Conservation (phyloP, 2,888 invertebrate species). For the Galerucella pusilla region DNA sequence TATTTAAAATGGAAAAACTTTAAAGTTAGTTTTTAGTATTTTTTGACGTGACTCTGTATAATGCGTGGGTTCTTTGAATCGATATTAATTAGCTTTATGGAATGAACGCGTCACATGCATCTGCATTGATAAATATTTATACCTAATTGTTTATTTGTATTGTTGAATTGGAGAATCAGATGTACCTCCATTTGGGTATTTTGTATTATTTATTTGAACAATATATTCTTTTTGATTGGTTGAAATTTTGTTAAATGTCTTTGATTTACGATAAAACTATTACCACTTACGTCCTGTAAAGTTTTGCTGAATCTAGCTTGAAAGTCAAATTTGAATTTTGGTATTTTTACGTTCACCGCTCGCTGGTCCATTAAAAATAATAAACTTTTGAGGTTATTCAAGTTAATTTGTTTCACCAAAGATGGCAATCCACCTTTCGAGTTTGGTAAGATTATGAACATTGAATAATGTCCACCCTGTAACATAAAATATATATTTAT, state of each 20-base stretch:
- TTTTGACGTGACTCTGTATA: neutral
- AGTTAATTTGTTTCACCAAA: conserved; percentile 70
- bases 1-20: too few species aligned
- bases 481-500: conserved; percentile 43
- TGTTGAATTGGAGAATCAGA: too few species aligned
- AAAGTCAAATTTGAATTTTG: conserved; percentile 81
- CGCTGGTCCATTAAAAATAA: conserved; percentile 71
- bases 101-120: too few species aligned
- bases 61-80: too few species aligned
- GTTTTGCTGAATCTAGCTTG: conserved; percentile 72
- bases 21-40: neutral
- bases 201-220: too few species aligned
- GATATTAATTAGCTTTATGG: too few species aligned
- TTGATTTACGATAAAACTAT: too few species aligned
- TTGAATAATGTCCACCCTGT: conserved; percentile 78
- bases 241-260: too few species aligned
- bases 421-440: conserved; percentile 71
- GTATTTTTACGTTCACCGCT: conserved; percentile 74
- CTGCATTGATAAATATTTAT: too few species aligned
- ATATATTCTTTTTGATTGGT: too few species aligned
- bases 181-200: too few species aligned
- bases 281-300: conserved; percentile 70
- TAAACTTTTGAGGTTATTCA: conserved; percentile 68
- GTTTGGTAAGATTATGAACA: conserved; percentile 80
- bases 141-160: too few species aligned